Conservation (phyloP, 2,888 invertebrate genomes). For the Pollenia labialis region DNA sequence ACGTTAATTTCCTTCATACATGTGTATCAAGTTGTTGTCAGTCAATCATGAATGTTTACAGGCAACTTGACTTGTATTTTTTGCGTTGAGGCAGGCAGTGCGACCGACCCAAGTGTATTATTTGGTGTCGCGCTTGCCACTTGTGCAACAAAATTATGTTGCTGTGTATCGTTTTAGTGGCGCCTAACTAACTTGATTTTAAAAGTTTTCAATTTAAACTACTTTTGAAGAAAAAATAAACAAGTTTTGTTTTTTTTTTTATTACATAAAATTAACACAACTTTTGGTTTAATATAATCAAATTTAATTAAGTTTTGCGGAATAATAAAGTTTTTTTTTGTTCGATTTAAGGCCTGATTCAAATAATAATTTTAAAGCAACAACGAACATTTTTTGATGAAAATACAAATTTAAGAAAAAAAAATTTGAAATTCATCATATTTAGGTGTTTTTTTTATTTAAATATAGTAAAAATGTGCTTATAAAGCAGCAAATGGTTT, state of each 20-base stretch:
- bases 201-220: constrained; percentile 32
- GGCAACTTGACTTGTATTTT: constrained; percentile 35
- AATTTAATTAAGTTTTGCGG: constrained; percentile 35
- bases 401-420: too few species aligned
- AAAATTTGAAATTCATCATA: too few species aligned
- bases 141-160: constrained; percentile 61
- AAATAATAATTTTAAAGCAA: neutral
- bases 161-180: constrained; percentile 43
- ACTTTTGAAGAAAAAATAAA: constrained; percentile 30
- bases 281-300: constrained; percentile 43
- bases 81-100: constrained; percentile 20
- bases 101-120: constrained; percentile 28
- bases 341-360: neutral
- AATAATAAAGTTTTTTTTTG: constrained; percentile 1
- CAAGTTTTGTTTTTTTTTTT: constrained; percentile 26
- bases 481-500: constrained; percentile 8
- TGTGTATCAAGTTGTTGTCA: constrained; percentile 49
- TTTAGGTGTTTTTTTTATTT: neutral
- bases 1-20: neutral
- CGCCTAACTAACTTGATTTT: constrained; percentile 56
- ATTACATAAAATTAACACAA: constrained; percentile 30
- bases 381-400: too few species aligned
- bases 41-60: constrained; percentile 61
- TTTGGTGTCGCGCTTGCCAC: constrained; percentile 61
- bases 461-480: neutral